These are phyloP conservation scores for Dromiciops gliroides DNA, from an alignment of 2,113 vertebrate genomes.

Conservation along the genomic window DNA sequence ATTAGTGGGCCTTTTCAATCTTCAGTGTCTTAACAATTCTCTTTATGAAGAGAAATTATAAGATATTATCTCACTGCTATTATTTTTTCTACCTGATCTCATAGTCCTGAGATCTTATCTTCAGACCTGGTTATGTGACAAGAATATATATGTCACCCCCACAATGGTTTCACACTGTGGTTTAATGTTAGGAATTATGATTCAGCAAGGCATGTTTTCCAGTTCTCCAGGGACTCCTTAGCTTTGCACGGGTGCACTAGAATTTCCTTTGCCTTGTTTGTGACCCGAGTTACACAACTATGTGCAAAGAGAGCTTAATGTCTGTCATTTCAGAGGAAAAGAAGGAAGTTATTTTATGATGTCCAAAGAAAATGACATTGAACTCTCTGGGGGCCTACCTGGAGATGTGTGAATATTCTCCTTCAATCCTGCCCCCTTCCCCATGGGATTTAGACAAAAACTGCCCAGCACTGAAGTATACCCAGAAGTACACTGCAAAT, in stretches of 20 bases:
- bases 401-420: neutral
- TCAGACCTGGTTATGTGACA: rapidly evolving
- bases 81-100: constrained; percentile 26
- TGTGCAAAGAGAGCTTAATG: constrained; percentile 53
- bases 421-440: constrained; percentile 3
- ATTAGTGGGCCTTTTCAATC: neutral
- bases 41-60: constrained; percentile 46
- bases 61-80: neutral
- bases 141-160: neutral
- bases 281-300: constrained; percentile 43
- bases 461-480: constrained; percentile 57
- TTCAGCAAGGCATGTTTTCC: neutral
- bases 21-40: constrained; percentile 35
- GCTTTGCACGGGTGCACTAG: constrained; percentile 33
- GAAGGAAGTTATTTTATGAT: constrained; percentile 45
- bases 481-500: constrained; percentile 51
- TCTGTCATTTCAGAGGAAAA: constrained; percentile 41
- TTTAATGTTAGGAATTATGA: neutral
- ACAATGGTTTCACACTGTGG: neutral
- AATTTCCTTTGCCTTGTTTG: constrained; percentile 55
- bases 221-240: neutral
- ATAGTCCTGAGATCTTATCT: constrained; percentile 13
- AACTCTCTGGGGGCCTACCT: constrained; percentile 38
- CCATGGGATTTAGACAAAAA: constrained; percentile 58
- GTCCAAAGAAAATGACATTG: constrained; percentile 49